A percentile compares a stretch with the other conserved stretches of the same genome.
Conservation (phyloP, 1,140 invertebrate species). For the Asbolus verrucosus region DNA sequence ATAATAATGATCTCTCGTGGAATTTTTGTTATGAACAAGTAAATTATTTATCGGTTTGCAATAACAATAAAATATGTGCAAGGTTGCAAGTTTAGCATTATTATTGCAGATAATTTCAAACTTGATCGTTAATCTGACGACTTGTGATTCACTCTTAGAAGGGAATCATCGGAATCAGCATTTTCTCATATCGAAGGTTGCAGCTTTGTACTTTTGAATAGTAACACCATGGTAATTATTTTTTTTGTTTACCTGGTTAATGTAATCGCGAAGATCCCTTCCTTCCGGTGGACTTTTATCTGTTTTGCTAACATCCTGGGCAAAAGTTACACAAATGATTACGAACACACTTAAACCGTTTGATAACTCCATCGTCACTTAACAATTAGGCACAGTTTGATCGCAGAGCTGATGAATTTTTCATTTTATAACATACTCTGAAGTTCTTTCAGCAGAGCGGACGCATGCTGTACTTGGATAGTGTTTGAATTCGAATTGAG, state of each 20-base stretch:
- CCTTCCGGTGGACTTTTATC: conserved; percentile 6
- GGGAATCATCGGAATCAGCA: too few relatives aligned
- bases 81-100: conserved; percentile 12
- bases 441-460: conserved; percentile 18
- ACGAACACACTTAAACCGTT: conserved; percentile 5
- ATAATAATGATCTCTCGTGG: too few relatives aligned
- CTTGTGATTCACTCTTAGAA: neutral
- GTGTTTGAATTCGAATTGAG: conserved; percentile 30
- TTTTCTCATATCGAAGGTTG: too few relatives aligned
- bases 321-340: conserved; percentile 30
- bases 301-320: conserved; percentile 39
- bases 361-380: conserved; percentile 15
- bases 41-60: neutral
- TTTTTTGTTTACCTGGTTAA: conserved; percentile 16
- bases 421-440: conserved; percentile 8
- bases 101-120: conserved; percentile 14
- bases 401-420: neutral
- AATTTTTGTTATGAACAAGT: too few relatives aligned
- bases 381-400: neutral
- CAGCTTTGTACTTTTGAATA: neutral
- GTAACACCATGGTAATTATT: too few relatives aligned
- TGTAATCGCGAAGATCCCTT: conserved; percentile 1
- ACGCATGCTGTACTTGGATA: conserved; percentile 15
- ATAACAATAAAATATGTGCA: conserved; percentile 13
- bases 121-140: too few relatives aligned